Evolutionary conservation across 2,797 vertebrate species (phyloP).

Genomic region (Pangasius mekongensis): DNA sequence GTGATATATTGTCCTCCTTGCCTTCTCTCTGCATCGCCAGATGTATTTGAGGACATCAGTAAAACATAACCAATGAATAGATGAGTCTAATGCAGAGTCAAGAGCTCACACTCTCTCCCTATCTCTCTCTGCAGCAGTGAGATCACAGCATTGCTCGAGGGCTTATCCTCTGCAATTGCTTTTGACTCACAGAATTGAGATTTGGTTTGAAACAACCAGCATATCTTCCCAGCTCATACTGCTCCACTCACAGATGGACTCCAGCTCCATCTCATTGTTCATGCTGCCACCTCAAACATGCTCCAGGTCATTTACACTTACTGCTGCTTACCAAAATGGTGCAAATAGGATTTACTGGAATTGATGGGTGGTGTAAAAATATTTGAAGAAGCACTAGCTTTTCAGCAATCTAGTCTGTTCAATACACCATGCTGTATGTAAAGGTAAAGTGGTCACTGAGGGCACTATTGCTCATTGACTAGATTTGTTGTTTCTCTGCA

Average conservation of each 20-base stretch:
- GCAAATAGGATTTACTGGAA: neutral
- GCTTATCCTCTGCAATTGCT: conserved; percentile 78
- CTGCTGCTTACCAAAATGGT: conserved; percentile 20
- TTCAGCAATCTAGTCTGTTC: neutral
- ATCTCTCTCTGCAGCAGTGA: conserved; percentile 66
- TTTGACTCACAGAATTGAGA: conserved; percentile 73
- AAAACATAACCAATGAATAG: conserved; percentile 25
- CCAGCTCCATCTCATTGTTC: neutral
- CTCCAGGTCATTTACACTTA: conserved; percentile 30
- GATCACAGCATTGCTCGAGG: conserved; percentile 73
- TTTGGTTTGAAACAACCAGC: conserved; percentile 62
- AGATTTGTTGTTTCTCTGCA: neutral
- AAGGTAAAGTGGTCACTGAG: neutral
- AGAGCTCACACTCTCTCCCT: conserved; percentile 32
- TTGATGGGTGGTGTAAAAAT: conserved; percentile 6
- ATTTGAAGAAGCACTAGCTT: neutral
- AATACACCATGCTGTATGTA: conserved; percentile 4
- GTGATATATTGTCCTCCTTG: neutral
- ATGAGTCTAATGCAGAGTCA: conserved; percentile 31
- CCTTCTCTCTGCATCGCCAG: neutral
- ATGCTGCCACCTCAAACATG: conserved; percentile 26
- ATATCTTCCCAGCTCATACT: conserved; percentile 53
- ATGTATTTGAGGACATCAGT: conserved; percentile 8
- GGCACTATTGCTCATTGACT: neutral
- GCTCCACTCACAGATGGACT: conserved; percentile 21